Base-by-base conservation (phyloP, 1,140 invertebrate genomes). In the Macrocentrus cingulum region DNA sequence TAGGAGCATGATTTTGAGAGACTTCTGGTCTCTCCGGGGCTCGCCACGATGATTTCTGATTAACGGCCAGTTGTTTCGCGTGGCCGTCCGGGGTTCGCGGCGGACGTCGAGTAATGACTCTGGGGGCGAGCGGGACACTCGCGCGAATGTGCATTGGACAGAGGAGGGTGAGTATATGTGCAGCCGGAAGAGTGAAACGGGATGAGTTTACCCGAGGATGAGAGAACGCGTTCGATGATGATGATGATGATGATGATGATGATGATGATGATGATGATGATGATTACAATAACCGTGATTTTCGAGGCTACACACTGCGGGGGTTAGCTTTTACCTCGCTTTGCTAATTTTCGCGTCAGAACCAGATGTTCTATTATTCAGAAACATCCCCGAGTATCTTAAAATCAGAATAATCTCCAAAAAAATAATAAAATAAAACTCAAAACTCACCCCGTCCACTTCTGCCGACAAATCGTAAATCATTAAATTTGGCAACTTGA, bases 401-500 rank as follows among this genome's bases (percentile, higher is more conserved):
- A n/a, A n/a, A n/a, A n/a, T n/a, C n/a, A n/a, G n/a, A n/a, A n/a
- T n/a, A n/a, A n/a, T n/a, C n/a, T n/a, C n/a, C n/a, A n/a, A n/a
- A n/a, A n/a, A n/a, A n/a, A n/a, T n/a, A n/a, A n/a, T n/a, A n/a
- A n/a, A n/a, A n/a, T n/a, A n/a, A n/a, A n/a, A n/a, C n/a, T n/a
- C n/a, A n/a, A 29, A 29, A 50, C 55, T 90, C 71, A 94, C 95
- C 95, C 85, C 95, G 84, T 41, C 95, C 95, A 67, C 91, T 95
- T 64, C 94, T 86, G 16, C 95, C 96, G 61, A 98, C 94, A 80
- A 98, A 98, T 72, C 96, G 85, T 6, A 99, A 83, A 80, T 99
- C 96, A 72, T 95, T 97, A 77, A 98, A 98, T 80, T 97, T 96
- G 56, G 96, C 96, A 37, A 97, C 88, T 79, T 94, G 89, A 75